Percentiles rank a stretch among this genome's conserved stretches.
phyloP scores from a whole-genome alignment of 2,113 vertebrate species.

The Illadopsis cleaveri region DNA sequence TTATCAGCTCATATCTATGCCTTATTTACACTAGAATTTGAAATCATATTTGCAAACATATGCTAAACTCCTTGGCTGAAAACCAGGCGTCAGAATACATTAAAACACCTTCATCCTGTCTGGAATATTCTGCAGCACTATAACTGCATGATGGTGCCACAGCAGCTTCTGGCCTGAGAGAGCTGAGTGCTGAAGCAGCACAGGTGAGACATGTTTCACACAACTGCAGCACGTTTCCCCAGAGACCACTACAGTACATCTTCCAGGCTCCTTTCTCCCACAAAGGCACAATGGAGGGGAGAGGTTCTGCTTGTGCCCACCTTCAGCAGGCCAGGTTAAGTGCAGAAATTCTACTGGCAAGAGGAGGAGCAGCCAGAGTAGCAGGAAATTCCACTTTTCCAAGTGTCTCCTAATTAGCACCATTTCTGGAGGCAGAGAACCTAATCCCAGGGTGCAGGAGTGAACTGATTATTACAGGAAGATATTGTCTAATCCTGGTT shows the following conservation, averaged over 20 bases:
- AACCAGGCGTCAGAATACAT: background rate
- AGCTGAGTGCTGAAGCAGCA: background rate
- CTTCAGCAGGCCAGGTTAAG: background rate
- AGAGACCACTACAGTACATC: background rate
- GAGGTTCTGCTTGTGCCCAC: background rate
- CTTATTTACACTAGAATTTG: background rate
- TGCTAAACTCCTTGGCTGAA: background rate
- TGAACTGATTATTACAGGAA: background rate
- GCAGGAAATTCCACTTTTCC: conserved; percentile 33
- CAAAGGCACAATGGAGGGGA: background rate
- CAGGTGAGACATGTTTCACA: fast-evolving
- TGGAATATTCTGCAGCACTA: background rate
- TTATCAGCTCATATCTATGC: conserved; percentile 17
- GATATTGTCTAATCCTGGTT: background rate
- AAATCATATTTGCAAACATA: background rate
- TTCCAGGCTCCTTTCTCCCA: background rate
- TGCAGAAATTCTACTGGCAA: fast-evolving
- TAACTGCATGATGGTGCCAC: background rate
- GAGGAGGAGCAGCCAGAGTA: background rate
- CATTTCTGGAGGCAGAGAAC: background rate
- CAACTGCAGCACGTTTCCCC: background rate
- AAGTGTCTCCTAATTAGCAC: background rate
- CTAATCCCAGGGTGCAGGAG: background rate
- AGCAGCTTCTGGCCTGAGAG: background rate
- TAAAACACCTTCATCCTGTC: background rate